These are phyloP conservation scores for Parthenolecanium corni DNA, from an alignment of 2,888 invertebrate species.

Conservation along the genomic window DNA sequence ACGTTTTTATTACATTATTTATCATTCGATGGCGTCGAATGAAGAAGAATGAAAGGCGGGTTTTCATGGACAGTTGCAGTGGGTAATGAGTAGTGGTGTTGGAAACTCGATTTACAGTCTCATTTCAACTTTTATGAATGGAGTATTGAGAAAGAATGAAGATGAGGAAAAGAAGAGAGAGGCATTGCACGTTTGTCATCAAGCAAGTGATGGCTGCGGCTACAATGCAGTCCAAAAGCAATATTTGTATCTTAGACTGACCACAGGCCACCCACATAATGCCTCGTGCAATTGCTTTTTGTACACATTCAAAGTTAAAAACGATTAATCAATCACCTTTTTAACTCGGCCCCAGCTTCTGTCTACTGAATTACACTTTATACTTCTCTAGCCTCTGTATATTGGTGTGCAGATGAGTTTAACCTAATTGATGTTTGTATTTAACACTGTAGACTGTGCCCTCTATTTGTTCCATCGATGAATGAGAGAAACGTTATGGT, in stretches of 20 bases:
- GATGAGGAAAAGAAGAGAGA: background rate
- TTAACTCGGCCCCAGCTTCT: no score
- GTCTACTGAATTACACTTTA: no score
- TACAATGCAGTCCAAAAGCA: background rate
- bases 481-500: no score
- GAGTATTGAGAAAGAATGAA: background rate
- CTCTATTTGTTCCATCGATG: no score
- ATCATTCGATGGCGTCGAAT: conserved; percentile 22
- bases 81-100: background rate
- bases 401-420: no score
- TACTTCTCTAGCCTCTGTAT: no score
- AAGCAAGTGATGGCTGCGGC: background rate
- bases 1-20: conserved; percentile 27
- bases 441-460: no score
- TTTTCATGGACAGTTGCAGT: background rate
- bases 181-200: conserved; percentile 19
- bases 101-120: background rate
- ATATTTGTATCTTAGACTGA: conserved; percentile 20
- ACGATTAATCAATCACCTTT: no score
- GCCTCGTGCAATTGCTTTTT: conserved; percentile 25
- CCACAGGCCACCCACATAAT: conserved; percentile 27
- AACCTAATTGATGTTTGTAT: no score
- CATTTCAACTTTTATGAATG: conserved; percentile 4
- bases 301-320: background rate
- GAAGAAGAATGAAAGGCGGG: background rate